Base-by-base conservation (phyloP, 1,140 invertebrate genomes). In the Leptinotarsa undecemlineata region DNA sequence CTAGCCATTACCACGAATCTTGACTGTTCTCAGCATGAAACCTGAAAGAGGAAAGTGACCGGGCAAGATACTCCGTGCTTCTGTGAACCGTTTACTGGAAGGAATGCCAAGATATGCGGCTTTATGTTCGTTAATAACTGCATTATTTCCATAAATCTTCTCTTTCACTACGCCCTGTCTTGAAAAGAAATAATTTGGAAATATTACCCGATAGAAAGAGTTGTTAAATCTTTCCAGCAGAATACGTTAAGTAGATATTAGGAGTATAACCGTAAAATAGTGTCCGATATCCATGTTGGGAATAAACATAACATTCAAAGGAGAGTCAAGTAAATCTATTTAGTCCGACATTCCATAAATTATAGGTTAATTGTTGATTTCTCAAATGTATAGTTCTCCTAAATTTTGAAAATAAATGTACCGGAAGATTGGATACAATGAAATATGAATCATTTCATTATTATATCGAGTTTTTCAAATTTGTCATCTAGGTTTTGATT, bases 71-170 rank as follows among this genome's bases (percentile, higher is more conserved):
- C 26, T 64, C 63, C 4, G 13, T 68, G 17, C 67, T 68, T 68
- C 67, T 47, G n/a, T 68, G 67, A 19, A 68, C 67, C 67, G 67
- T 48, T 68, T 68, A 68, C 67, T 15, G 67, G n/a, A 68, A 68
- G 67, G 42, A 68, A 68, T 68, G 42, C 67, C 14, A 48, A 68
- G 63, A 33, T 33, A 64, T 21, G 63, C 26, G 63, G 63, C 63
- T 64, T 33, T 33, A 64, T 64, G 20, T 64, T 64, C 26, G 63
- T 64, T 64, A 64, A 64, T 64, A 64, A 64, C 63, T 64, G 63
- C 63, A 64, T 64, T 64, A 64, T 64, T 64, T 64, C 26, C 63
- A 33, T 64, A 64, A 57, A 17, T 57, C 51, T 19, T 57, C n/a
- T 57, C 51, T 57, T 57, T n/a, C 8, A 42, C 33, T 42, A 3